phyloP scores from a whole-genome alignment of 2,888 invertebrate species.

The Tachystola acroxantha region DNA sequence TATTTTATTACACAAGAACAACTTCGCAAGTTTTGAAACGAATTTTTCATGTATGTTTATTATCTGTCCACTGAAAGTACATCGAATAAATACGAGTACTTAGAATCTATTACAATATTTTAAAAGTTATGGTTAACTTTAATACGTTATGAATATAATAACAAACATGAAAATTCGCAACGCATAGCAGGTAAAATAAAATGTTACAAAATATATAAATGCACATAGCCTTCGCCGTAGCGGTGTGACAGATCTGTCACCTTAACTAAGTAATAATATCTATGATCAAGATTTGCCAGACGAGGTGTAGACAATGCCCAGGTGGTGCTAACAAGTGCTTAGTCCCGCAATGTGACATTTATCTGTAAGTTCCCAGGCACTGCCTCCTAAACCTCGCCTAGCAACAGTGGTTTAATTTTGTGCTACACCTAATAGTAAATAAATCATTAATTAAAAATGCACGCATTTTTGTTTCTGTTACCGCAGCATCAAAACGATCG shows the following conservation, averaged over 20 bases:
- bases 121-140: neutral
- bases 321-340: no score
- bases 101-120: neutral
- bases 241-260: constrained; percentile 66
- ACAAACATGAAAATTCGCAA: constrained; percentile 41
- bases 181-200: constrained; percentile 40
- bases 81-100: neutral
- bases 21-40: constrained; percentile 27
- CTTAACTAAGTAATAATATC: constrained; percentile 49
- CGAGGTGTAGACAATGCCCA: neutral
- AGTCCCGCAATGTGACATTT: no score
- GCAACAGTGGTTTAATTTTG: constrained; percentile 42
- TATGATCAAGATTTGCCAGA: constrained; percentile 57
- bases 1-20: constrained; percentile 13
- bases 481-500: constrained; percentile 27
- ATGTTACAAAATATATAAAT: constrained; percentile 6
- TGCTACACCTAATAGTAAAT: constrained; percentile 53
- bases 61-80: neutral
- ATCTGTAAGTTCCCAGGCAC: neutral
- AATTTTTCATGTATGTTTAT: constrained; percentile 2
- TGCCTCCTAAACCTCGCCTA: constrained; percentile 27
- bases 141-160: neutral
- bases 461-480: constrained; percentile 30
- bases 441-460: constrained; percentile 28
- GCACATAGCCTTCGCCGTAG: constrained; percentile 49